Base-by-base conservation (phyloP, 1,140 invertebrate genomes). In the Pteromalus puparum region DNA sequence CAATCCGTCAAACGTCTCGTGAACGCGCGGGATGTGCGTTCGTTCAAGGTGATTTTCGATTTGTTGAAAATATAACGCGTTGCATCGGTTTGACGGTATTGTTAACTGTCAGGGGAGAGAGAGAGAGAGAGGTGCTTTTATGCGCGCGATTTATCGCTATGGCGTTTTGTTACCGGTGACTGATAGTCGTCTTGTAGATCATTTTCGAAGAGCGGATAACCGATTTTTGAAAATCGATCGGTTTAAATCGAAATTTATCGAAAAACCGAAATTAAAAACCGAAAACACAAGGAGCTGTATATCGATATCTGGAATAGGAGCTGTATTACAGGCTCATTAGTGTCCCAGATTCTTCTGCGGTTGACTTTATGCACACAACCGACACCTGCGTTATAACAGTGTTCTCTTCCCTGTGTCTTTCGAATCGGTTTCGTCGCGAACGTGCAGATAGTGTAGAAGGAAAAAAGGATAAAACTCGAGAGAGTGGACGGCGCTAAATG, bases 1-100 rank as follows among this genome's bases (percentile, higher is more conserved):
- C 83, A 88, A 90, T 92, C 88, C 88, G 89, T 91, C 91, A 90
- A 91, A 89, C 82, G 81, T 88, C 87, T 30, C 67, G 26, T 18
- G n/a, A n/a, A n/a, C n/a, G n/a, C n/a, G n/a, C n/a, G 24, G 24
- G n/a, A 68, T 70, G 67, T 28, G 67, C 26, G 21, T 9, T 30
- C 28, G 24, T 26, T 70, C 67, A 70, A 70, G 67, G 67, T 30
- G 67, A 30, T 70, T 70, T 70, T 70, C 24, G 67, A 70, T 70
- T 70, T 70, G 67, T 30, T 70, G 24, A 70, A 70, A 70, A 28
- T 61, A 30, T 12, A 12, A 12, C 72, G 34, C 72, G 34, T 34
- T 3, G 24, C 26, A 7, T 7, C 24, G 10, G 53, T 21, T 61
- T 61, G 53, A 61, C 21, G 53, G 53, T 7, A 61, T 61, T 61